Percentiles rank a stretch among this genome's conserved stretches.
These are phyloP conservation scores for Cryptotermes secundus DNA, from an alignment of 1,140 invertebrate species.

Conservation along the genomic window DNA sequence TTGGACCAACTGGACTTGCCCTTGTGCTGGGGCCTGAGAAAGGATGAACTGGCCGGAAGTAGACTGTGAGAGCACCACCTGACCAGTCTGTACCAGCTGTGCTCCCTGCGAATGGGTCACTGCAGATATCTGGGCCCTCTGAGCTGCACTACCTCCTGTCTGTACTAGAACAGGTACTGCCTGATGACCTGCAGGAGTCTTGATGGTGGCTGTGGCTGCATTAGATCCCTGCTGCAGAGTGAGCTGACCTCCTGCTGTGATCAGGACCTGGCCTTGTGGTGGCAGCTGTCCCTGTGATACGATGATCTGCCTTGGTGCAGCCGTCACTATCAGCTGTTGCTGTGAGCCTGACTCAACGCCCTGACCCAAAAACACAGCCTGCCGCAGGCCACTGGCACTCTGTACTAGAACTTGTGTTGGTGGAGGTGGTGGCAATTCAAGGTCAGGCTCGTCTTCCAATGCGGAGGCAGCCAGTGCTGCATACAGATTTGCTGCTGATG, in stretches of 20 bases:
- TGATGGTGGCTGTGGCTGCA: slow-evolving; percentile 46
- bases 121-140: slow-evolving; percentile 43
- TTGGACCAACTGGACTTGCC: slow-evolving; percentile 44
- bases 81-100: slow-evolving; percentile 29
- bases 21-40: slow-evolving; percentile 41
- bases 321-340: slow-evolving; percentile 33
- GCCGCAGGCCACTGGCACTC: not conserved
- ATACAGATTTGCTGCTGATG: slow-evolving; percentile 69
- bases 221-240: slow-evolving; percentile 29
- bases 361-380: slow-evolving; percentile 25
- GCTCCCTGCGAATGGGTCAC: slow-evolving; percentile 30
- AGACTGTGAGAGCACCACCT: slow-evolving; percentile 45
- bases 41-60: slow-evolving; percentile 55
- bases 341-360: slow-evolving; percentile 21
- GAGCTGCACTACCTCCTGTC: slow-evolving; percentile 40
- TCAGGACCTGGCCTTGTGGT: slow-evolving; percentile 37
- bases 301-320: slow-evolving; percentile 45
- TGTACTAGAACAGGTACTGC: slow-evolving; percentile 52
- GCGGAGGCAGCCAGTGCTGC: slow-evolving; percentile 68
- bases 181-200: slow-evolving; percentile 50
- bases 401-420: slow-evolving; percentile 33
- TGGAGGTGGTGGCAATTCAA: slow-evolving; percentile 43
- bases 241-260: slow-evolving; percentile 34
- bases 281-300: slow-evolving; percentile 44
- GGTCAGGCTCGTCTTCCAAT: slow-evolving; percentile 65